Conservation (phyloP, 2,113 vertebrate species). For the Anhinga anhinga region DNA sequence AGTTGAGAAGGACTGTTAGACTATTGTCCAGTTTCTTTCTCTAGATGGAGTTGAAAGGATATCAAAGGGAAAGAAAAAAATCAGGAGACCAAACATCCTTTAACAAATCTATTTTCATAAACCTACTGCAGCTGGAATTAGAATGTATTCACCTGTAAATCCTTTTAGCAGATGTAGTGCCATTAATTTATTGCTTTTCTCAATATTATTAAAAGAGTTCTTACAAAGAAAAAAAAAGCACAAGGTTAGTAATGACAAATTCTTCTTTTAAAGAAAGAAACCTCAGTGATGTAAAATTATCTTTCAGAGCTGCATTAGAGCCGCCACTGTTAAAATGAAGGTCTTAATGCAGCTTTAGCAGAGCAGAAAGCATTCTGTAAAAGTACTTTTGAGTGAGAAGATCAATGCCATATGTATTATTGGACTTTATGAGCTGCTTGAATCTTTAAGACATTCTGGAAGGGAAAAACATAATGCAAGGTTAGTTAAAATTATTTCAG, state of each 20-base stretch:
- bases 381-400: background rate
- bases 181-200: slow-evolving; percentile 4
- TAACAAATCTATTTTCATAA: background rate
- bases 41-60: background rate
- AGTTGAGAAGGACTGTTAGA: background rate
- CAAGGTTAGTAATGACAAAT: background rate
- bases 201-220: background rate
- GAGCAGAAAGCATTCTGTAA: slow-evolving; percentile 15
- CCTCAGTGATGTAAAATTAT: background rate
- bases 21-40: background rate
- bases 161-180: background rate
- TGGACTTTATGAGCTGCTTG: slow-evolving; percentile 25
- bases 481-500: background rate
- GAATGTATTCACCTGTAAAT: background rate
- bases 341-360: background rate
- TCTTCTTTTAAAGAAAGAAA: background rate
- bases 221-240: background rate
- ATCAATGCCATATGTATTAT: slow-evolving; percentile 47
- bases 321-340: background rate
- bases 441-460: background rate
- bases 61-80: background rate
- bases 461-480: background rate
- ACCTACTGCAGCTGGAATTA: background rate
- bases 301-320: background rate
- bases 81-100: background rate